Evolutionary conservation across 2,888 invertebrate genomes (phyloP), one percentile per base, ranked within the genome.

Genomic region (Yponomeuta plumbellus): DNA sequence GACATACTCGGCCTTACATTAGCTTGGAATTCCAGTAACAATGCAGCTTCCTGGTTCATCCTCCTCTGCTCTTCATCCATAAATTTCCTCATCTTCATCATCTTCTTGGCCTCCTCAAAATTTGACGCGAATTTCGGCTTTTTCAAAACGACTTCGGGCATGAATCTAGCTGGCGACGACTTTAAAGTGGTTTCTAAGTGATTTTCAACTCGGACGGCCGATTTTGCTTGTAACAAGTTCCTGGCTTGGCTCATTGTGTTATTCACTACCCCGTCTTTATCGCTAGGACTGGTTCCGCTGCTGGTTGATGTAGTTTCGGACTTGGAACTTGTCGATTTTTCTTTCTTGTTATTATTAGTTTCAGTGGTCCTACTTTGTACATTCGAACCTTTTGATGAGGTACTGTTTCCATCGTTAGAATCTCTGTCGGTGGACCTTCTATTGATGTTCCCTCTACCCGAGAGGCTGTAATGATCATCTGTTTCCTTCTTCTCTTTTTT

Each of bases 381-480:
- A 57, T 86, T 83, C 1, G 87, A 87, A 1, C 91, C 87, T 80
- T 91, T 91, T 0, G 85, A 88, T 0, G 90, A 91, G 2, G 92
- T 91, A 67, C 92, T 92, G 13, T 84, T 75, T 6, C 94, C 96
- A 78, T 96, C 96, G 72, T 95, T 96, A 0, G 96, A 96, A 83
- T 97, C 96, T 69, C 95, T 91, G 73, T 95, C 96, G 0, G 95
- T 95, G 0, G 96, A 96, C 64, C 96, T 91, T 10, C 96, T 92
- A 71, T 92, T 92, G 66, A 93, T 92, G 59, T 92, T 92, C 13
- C 92, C 92, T 75, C 95, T 94, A 0, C 92, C 92, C 56, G 94
- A 94, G 6, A 93, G 86, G 72, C 94, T 93, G 68, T 93, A 94
- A 77, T 96, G 96, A 80, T 96, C 96, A 76, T 96, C 96, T 67